phyloP scores from a whole-genome alignment of 2,113 vertebrate species.

The Microtus montanus region DNA sequence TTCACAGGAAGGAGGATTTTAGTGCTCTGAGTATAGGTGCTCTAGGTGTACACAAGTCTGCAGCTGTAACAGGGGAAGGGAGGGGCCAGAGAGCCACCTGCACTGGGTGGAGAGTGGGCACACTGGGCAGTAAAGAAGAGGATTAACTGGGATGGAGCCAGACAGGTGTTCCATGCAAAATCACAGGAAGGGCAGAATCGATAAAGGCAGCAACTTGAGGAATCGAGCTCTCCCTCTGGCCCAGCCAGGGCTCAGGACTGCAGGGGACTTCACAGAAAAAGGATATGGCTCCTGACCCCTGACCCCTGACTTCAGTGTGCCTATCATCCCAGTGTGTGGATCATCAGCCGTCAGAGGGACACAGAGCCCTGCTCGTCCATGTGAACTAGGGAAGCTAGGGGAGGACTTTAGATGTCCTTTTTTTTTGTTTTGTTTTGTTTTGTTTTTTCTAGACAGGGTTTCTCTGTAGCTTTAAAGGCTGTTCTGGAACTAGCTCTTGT shows the following conservation, averaged over 20 bases:
- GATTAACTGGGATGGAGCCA: too few species aligned
- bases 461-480: too few species aligned
- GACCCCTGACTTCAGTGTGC: background rate
- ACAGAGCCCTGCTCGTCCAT: too few species aligned
- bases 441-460: too few species aligned
- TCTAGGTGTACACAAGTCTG: accelerated
- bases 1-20: background rate
- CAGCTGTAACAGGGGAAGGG: background rate
- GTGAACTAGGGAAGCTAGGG: too few species aligned
- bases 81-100: background rate
- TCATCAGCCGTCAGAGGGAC: background rate
- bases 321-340: accelerated
- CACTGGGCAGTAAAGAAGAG: background rate
- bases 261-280: background rate
- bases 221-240: accelerated
- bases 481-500: too few species aligned
- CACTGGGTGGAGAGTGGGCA: accelerated
- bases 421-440: too few species aligned
- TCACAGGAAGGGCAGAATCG: background rate
- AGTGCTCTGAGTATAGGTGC: background rate
- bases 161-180: background rate
- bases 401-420: background rate
- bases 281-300: background rate
- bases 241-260: background rate
- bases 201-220: background rate